Conservation (phyloP, 1,140 invertebrate species). For the Orius insidiosus region DNA sequence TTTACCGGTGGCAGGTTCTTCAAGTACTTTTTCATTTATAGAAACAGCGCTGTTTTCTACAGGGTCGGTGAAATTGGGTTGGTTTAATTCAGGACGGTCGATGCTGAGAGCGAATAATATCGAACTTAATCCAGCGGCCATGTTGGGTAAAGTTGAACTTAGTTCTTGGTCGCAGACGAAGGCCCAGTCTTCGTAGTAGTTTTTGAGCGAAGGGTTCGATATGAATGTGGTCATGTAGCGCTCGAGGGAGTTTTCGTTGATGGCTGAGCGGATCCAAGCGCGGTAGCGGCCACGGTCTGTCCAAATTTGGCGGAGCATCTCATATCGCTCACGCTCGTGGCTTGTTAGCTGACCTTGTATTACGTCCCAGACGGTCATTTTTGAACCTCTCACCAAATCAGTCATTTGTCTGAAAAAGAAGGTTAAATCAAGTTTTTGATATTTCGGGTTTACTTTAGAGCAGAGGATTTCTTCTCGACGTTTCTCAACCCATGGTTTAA, state of each 20-base stretch:
- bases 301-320: conserved; percentile 57
- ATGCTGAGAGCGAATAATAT: conserved; percentile 82
- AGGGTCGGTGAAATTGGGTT: conserved; percentile 26
- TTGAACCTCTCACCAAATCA: conserved; percentile 33
- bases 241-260: conserved; percentile 80
- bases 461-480: conserved; percentile 17
- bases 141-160: conserved; percentile 53
- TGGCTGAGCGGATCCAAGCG: conserved; percentile 67
- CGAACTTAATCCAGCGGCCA: conserved; percentile 65
- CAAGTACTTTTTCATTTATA: neutral
- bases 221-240: conserved; percentile 58
- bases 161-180: conserved; percentile 59
- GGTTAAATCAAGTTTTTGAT: neutral
- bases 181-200: conserved; percentile 72
- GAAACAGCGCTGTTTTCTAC: conserved; percentile 32
- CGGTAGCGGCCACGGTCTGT: conserved; percentile 65
- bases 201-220: conserved; percentile 17
- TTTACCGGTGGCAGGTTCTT: conserved; percentile 1
- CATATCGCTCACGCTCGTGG: conserved; percentile 73
- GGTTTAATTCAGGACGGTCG: conserved; percentile 66
- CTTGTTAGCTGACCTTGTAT: conserved; percentile 55
- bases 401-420: conserved; percentile 35
- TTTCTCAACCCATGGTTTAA: conserved; percentile 46
- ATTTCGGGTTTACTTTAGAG: conserved; percentile 21
- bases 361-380: conserved; percentile 42